Conservation (phyloP, 2,888 invertebrate genomes). For the Notodonta ziczac region DNA sequence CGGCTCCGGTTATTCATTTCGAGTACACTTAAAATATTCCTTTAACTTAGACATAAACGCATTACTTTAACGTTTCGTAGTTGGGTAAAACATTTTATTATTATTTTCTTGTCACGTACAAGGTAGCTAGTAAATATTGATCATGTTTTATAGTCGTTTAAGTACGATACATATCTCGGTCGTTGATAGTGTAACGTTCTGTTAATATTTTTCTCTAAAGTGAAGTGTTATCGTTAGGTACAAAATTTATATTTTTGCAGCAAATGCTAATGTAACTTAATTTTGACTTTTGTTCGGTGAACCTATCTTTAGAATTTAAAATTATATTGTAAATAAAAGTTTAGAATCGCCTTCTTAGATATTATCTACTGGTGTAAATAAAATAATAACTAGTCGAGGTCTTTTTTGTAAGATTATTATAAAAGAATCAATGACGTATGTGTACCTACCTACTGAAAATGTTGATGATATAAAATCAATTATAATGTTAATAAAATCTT, state of each 20-base stretch:
- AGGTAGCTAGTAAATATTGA: conserved; percentile 46
- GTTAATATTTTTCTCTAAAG: conserved; percentile 29
- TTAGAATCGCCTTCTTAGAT: conserved; percentile 79
- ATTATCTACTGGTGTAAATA: conserved; percentile 62
- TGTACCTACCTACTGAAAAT: conserved; percentile 26
- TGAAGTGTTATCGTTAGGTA: conserved; percentile 36
- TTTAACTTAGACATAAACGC: conserved; percentile 23
- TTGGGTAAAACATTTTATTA: conserved; percentile 18
- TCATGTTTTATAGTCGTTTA: conserved; percentile 46
- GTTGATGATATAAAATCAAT: background rate
- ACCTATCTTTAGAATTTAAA: conserved; percentile 41
- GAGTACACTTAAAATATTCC: conserved; percentile 27
- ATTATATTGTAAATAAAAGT: conserved; percentile 58
- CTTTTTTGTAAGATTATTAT: conserved; percentile 44
- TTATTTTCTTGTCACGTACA: conserved; percentile 32
- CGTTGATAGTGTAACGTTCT: conserved; percentile 33
- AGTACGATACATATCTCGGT: conserved; percentile 61
- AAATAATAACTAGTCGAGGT: conserved; percentile 49
- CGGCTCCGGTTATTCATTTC: conserved; percentile 38
- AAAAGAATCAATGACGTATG: conserved; percentile 32
- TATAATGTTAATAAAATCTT: too few relatives aligned
- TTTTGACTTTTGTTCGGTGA: conserved; percentile 28
- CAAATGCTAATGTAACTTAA: conserved; percentile 31
- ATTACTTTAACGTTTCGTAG: conserved; percentile 26
- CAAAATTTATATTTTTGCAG: conserved; percentile 50